Conservation (phyloP, 1,140 invertebrate species). For the Pseudoatta argentina region DNA sequence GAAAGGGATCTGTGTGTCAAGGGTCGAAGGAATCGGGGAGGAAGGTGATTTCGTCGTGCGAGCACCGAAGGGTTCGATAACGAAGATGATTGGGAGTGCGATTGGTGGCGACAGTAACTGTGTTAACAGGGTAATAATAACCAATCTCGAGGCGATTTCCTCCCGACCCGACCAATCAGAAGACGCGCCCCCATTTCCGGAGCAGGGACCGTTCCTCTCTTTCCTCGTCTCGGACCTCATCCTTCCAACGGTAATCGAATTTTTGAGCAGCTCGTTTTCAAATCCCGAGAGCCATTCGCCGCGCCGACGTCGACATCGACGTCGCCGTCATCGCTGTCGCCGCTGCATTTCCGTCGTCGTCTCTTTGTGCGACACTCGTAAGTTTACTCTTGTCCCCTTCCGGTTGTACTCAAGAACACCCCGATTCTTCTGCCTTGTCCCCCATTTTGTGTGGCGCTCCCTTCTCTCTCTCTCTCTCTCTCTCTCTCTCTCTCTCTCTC, state of each 20-base stretch:
- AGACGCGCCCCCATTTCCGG: constrained; percentile 84
- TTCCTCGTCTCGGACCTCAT: not conserved
- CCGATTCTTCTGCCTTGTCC: not conserved
- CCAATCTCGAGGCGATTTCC: constrained; percentile 86
- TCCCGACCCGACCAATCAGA: constrained; percentile 84
- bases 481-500: too few relatives aligned
- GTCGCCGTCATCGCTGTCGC: constrained; percentile 31
- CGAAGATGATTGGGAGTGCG: constrained; percentile 81
- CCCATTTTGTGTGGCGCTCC: not conserved
- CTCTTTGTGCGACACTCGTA: constrained; percentile 63
- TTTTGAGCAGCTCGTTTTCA: constrained; percentile 81
- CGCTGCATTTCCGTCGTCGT: constrained; percentile 53
- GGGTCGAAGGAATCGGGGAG: constrained; percentile 56
- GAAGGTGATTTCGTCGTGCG: constrained; percentile 73
- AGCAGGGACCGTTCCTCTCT: constrained; percentile 49
- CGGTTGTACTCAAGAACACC: constrained; percentile 36
- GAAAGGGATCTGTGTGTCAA: not conserved
- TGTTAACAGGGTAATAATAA: constrained; percentile 85
- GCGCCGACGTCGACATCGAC: constrained; percentile 12
- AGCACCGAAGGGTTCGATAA: constrained; percentile 77
- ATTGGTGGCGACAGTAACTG: constrained; percentile 81
- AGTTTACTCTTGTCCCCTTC: constrained; percentile 51
- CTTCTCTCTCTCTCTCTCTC: too few relatives aligned
- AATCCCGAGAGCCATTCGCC: constrained; percentile 73
- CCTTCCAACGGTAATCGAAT: constrained; percentile 78